phyloP scores from a whole-genome alignment of 2,797 vertebrate species.

The Oryzias sinensis region DNA sequence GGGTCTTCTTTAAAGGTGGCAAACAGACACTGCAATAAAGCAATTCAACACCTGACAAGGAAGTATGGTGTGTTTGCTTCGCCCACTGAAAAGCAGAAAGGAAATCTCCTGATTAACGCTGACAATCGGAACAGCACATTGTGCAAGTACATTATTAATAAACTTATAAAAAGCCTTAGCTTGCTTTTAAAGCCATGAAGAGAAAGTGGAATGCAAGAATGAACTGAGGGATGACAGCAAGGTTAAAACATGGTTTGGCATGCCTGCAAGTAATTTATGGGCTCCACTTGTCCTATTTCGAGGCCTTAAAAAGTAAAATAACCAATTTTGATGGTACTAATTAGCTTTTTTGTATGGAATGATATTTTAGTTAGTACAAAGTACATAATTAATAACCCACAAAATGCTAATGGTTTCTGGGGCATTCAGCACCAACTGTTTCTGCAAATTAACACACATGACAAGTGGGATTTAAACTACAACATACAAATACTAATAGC shows the following conservation, averaged over 20 bases:
- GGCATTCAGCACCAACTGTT: slow-evolving; percentile 75
- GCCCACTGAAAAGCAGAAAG: slow-evolving; percentile 33
- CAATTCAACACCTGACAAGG: slow-evolving; percentile 55
- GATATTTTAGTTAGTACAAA: slow-evolving; percentile 80
- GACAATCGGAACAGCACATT: slow-evolving; percentile 63
- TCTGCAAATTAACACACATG: slow-evolving; percentile 72
- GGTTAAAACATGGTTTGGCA: slow-evolving; percentile 64
- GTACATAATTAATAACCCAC: slow-evolving; percentile 80
- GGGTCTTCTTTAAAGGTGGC: slow-evolving; percentile 45
- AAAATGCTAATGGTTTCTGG: slow-evolving; percentile 78
- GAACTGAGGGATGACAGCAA: slow-evolving; percentile 39
- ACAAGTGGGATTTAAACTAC: too few relatives aligned
- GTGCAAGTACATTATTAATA: slow-evolving; percentile 70
- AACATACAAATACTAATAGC: too few relatives aligned
- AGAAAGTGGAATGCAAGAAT: slow-evolving; percentile 35
- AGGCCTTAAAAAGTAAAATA: slow-evolving; percentile 62
- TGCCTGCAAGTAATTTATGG: slow-evolving; percentile 68
- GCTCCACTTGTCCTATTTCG: slow-evolving; percentile 67
- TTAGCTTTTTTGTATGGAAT: slow-evolving; percentile 71
- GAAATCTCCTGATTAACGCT: slow-evolving; percentile 63
- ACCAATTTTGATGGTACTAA: slow-evolving; percentile 58
- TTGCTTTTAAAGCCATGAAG: slow-evolving; percentile 56
- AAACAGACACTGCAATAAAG: slow-evolving; percentile 46
- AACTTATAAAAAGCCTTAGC: slow-evolving; percentile 54
- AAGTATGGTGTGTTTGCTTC: slow-evolving; percentile 47